A percentile compares a stretch with the other conserved stretches of the same genome.
phyloP scores from a whole-genome alignment of 1,140 invertebrate species.

The Sycophaga agraensis region DNA sequence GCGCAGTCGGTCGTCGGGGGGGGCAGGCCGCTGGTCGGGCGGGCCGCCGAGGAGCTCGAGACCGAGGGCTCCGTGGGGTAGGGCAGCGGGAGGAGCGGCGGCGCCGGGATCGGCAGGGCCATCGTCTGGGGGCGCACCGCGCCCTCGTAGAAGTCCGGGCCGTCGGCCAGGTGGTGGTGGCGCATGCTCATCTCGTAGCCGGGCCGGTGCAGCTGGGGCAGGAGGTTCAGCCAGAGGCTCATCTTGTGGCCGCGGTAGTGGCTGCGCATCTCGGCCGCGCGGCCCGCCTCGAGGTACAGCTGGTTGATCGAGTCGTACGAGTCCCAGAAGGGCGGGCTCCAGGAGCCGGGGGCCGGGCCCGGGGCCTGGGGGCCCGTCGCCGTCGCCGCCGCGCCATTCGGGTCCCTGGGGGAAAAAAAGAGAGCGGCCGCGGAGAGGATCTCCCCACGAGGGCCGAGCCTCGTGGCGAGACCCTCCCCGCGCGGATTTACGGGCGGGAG shows the following conservation, averaged over 20 bases:
- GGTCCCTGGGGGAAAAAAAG: conserved; percentile 70
- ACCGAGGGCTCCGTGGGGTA: conserved; percentile 55
- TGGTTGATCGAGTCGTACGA: conserved; percentile 87
- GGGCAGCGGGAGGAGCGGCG: conserved; percentile 53
- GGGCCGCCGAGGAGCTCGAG: conserved; percentile 18
- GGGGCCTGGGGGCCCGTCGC: conserved; percentile 32
- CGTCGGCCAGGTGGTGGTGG: conserved; percentile 76
- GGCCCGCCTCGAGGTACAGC: conserved; percentile 80
- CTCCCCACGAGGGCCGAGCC: too few relatives aligned
- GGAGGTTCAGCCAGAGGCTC: conserved; percentile 88
- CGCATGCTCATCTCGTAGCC: conserved; percentile 75
- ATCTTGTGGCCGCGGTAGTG: conserved; percentile 89
- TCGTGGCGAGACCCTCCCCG: too few relatives aligned
- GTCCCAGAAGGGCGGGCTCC: conserved; percentile 76
- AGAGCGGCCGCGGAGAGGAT: too few relatives aligned
- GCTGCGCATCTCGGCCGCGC: conserved; percentile 70
- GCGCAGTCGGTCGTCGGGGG: conserved; percentile 50
- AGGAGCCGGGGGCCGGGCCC: conserved; percentile 31
- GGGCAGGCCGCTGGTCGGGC: neutral
- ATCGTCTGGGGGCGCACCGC: conserved; percentile 70
- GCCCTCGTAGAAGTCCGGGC: conserved; percentile 69
- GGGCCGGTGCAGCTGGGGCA: conserved; percentile 82
- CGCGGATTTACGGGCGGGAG: too few relatives aligned
- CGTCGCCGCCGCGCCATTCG: conserved; percentile 59
- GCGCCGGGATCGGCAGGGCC: conserved; percentile 61